Conservation (phyloP, 1,140 invertebrate genomes). For the Euwallacea similis region DNA sequence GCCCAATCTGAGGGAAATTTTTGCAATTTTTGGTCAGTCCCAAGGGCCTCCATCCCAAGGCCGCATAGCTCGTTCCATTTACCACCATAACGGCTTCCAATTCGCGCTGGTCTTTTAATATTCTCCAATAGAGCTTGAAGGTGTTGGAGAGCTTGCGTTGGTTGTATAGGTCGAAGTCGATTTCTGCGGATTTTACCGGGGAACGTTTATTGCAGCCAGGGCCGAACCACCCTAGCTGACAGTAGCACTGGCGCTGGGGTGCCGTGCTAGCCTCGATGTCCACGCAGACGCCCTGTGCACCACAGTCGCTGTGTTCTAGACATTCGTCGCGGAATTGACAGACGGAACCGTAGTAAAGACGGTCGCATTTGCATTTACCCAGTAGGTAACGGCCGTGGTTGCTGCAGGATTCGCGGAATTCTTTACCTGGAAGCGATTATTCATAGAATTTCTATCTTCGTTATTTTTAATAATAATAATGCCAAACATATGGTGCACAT, state of each 20-base stretch:
- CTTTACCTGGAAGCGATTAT: conserved; percentile 59
- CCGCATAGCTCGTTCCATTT: conserved; percentile 84
- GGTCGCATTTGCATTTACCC: conserved; percentile 79
- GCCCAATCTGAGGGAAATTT: conserved; percentile 70
- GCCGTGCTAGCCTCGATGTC: conserved; percentile 76
- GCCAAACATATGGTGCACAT: no score
- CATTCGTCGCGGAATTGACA: conserved; percentile 90
- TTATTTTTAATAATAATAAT: neutral
- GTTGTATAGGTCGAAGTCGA: conserved; percentile 70
- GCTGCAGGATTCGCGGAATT: conserved; percentile 79
- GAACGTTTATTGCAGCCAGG: conserved; percentile 78
- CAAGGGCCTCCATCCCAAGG: conserved; percentile 79
- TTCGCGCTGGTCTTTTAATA: conserved; percentile 77
- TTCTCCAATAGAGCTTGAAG: conserved; percentile 79
- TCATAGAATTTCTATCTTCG: conserved; percentile 15
- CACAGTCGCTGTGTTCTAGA: conserved; percentile 78
- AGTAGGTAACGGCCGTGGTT: conserved; percentile 77
- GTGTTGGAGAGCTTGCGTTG: conserved; percentile 70
- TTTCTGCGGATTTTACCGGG: conserved; percentile 62
- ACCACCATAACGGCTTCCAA: conserved; percentile 82
- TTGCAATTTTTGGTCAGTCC: conserved; percentile 72
- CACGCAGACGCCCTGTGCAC: conserved; percentile 79
- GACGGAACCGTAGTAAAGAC: conserved; percentile 74
- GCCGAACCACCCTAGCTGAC: conserved; percentile 83
- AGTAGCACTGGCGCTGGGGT: conserved; percentile 86